Evolutionary conservation across 2,797 vertebrate species (phyloP), one percentile per base, ranked within the genome.

Genomic region (Rachycentron canadum): DNA sequence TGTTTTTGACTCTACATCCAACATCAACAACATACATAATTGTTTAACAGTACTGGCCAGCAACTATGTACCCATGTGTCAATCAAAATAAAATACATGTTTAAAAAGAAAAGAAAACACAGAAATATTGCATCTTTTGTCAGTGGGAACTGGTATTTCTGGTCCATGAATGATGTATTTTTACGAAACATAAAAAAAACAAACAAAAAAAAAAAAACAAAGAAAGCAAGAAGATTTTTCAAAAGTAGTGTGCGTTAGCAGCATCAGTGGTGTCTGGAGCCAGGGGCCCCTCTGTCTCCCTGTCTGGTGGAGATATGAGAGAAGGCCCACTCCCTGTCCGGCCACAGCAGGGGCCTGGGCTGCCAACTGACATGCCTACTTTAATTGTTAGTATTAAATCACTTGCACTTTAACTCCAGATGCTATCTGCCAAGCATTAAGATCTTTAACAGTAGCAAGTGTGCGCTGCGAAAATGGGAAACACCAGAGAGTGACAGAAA

Each of bases 361-460:
- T 95, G 95, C 96, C 95, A 92, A 94, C 95, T 96, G 95, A 96
- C 95, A 96, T 91, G 95, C 95, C 96, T 95, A 93, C 95, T 91
- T 89, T 96, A 95, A 96, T 96, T 96, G 95, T 96, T 95, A 93
- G 95, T 94, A 96, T 97, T 95, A 96, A 91, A 95, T 95, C 92
- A 94, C 93, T 93, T 92, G 93, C 95, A 94, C 94, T 95, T 95
- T 90, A 86, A 86, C 88, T 91, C 93, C 93, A 96, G 95, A 96
- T 96, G 92, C 94, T 94, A 95, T 95, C 95, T 94, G 89, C 84
- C 87, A 92, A 93, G 90, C 89, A 86, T 94, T 95, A 95, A 95
- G 95, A 95, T 95, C 58, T 95, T 94, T 95, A 93, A 94, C 88
- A 91, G 94, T 92, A 94, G 94, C 83, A 87, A 93, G 89, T 89